Evolutionary conservation across 2,888 invertebrate genomes (phyloP).

Genomic region (Macaria notata): DNA sequence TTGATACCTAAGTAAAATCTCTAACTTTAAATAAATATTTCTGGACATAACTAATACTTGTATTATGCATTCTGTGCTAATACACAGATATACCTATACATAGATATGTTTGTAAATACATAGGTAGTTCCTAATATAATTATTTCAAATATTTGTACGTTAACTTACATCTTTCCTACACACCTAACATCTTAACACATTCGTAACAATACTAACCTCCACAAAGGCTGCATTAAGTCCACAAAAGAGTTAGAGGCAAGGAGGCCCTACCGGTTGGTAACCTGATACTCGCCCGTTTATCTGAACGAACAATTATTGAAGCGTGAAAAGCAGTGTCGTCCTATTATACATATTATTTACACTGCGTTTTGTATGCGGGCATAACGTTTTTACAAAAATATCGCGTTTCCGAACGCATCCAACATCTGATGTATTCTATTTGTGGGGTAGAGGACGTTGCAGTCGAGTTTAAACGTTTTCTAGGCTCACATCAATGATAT

Average conservation of each 20-base stretch:
- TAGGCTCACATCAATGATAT: too few species aligned
- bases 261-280: slow-evolving; percentile 68
- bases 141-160: too few species aligned
- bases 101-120: too few species aligned
- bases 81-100: too few species aligned
- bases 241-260: slow-evolving; percentile 65
- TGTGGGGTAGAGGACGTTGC: not conserved
- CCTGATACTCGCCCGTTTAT: slow-evolving; percentile 75
- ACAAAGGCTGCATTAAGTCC: slow-evolving; percentile 35
- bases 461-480: too few species aligned
- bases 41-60: too few species aligned
- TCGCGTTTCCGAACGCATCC: slow-evolving; percentile 65
- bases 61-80: too few species aligned
- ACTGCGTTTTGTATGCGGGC: slow-evolving; percentile 79
- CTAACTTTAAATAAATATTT: too few species aligned
- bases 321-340: slow-evolving; percentile 82
- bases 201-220: slow-evolving; percentile 36
- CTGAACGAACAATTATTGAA: slow-evolving; percentile 83
- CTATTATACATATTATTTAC: slow-evolving; percentile 67
- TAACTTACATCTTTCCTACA: not conserved
- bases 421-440: slow-evolving; percentile 5
- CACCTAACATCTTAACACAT: slow-evolving; percentile 17
- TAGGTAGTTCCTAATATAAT: too few species aligned
- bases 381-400: slow-evolving; percentile 73
- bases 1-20: too few species aligned